These are phyloP conservation scores for Platygyra sinensis DNA, from an alignment of 64 coral and sea anemone species.

Conservation along the genomic window DNA sequence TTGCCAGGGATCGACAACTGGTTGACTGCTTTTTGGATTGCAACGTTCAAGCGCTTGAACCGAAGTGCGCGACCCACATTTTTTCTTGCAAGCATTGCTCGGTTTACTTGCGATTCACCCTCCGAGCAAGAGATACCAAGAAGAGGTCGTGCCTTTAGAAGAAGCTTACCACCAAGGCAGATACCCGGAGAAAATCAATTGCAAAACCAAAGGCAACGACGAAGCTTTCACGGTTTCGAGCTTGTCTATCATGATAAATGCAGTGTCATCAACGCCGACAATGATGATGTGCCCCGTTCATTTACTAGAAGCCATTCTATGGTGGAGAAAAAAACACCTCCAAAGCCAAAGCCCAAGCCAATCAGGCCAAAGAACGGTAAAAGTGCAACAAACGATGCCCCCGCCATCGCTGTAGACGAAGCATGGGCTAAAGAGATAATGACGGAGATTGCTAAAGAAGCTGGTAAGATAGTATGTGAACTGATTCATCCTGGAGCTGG, in stretches of 20 bases:
- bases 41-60: conserved; percentile 41
- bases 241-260: background rate
- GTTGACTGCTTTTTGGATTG: conserved; percentile 42
- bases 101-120: background rate
- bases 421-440: background rate
- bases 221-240: conserved; percentile 17
- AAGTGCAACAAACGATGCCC: background rate
- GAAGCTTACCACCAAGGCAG: background rate
- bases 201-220: background rate
- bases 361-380: background rate
- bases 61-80: background rate
- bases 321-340: background rate
- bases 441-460: background rate
- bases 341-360: background rate
- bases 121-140: background rate
- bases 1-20: conserved; percentile 49
- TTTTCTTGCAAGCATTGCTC: conserved; percentile 2
- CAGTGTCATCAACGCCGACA: background rate
- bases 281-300: background rate
- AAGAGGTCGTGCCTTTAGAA: background rate
- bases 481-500: background rate
- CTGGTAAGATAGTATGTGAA: background rate
- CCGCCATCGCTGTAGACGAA: background rate
- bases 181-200: background rate
- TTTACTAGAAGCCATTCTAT: background rate